A percentile compares a stretch with the other conserved stretches of the same genome.
Evolutionary conservation across 1,140 invertebrate species (phyloP).

Genomic region (Scaptomyza hsui): DNA sequence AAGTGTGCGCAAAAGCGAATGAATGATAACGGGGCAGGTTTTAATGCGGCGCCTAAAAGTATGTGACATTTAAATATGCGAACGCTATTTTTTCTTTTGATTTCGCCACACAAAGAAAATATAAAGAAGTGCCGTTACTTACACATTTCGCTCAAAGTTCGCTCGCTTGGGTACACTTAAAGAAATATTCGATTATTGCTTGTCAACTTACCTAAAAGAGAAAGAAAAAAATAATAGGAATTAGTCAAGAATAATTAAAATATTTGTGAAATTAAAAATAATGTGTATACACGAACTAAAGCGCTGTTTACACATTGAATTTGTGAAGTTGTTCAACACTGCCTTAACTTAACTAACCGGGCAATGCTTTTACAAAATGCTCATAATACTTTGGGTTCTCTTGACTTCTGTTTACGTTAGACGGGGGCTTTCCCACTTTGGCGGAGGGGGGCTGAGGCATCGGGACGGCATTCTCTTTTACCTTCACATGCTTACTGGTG

Average conservation of each 20-base stretch:
- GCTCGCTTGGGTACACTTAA: slow-evolving; percentile 37
- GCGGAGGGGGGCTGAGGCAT: background rate
- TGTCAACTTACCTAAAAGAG: slow-evolving; percentile 70
- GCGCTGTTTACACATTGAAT: no score
- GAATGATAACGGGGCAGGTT: slow-evolving; percentile 8
- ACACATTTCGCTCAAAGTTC: slow-evolving; percentile 11
- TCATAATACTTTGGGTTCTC: no score
- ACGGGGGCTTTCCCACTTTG: background rate
- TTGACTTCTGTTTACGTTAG: no score
- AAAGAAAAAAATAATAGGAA: slow-evolving; percentile 18
- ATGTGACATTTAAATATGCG: no score
- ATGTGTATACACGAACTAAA: background rate
- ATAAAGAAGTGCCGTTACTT: background rate
- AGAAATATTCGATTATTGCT: background rate
- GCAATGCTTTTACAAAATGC: no score
- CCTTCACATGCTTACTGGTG: no score
- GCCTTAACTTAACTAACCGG: no score
- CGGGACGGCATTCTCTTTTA: no score
- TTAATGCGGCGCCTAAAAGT: slow-evolving; percentile 60
- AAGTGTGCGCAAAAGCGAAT: background rate
- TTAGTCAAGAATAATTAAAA: no score
- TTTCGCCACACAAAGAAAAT: background rate
- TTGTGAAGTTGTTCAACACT: no score
- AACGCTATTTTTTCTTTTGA: background rate
- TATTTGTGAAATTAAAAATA: no score